Conservation (phyloP, 2,888 invertebrate species). For the Apodemia hepburni region DNA sequence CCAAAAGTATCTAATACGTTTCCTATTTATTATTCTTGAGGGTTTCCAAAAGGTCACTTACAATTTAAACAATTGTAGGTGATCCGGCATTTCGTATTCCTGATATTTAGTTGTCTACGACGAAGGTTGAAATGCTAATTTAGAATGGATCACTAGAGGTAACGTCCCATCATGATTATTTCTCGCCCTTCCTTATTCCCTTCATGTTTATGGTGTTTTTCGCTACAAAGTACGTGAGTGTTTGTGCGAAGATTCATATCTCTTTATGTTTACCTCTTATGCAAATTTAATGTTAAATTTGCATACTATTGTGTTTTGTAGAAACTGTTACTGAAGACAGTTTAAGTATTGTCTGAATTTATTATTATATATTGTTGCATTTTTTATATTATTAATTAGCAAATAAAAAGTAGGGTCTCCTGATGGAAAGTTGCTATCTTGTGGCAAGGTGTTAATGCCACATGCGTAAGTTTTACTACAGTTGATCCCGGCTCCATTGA, state of each 20-base stretch:
- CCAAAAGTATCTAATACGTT: too few relatives aligned
- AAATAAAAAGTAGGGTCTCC: too few relatives aligned
- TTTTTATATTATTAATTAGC: too few relatives aligned
- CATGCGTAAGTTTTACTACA: too few relatives aligned
- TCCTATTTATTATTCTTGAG: background rate
- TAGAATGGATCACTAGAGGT: background rate
- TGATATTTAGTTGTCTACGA: background rate
- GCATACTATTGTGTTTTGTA: background rate
- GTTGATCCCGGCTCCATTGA: too few relatives aligned
- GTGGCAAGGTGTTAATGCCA: too few relatives aligned
- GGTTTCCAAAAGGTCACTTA: background rate
- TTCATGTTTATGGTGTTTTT: conserved; percentile 42
- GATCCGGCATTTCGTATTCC: background rate
- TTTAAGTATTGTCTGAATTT: background rate
- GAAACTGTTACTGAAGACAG: background rate
- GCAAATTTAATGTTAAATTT: background rate
- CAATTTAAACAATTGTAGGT: conserved; percentile 4
- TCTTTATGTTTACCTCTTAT: background rate
- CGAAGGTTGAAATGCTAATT: conserved; percentile 1
- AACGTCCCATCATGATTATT: background rate
- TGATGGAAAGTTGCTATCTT: too few relatives aligned
- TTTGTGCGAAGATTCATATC: background rate
- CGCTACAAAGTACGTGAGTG: conserved; percentile 32
- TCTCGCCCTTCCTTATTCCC: background rate
- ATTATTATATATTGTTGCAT: background rate